phyloP scores from a whole-genome alignment of 30 jellyfish, hydroid and myxozoan species.

The Phacellophora camtschatica region DNA sequence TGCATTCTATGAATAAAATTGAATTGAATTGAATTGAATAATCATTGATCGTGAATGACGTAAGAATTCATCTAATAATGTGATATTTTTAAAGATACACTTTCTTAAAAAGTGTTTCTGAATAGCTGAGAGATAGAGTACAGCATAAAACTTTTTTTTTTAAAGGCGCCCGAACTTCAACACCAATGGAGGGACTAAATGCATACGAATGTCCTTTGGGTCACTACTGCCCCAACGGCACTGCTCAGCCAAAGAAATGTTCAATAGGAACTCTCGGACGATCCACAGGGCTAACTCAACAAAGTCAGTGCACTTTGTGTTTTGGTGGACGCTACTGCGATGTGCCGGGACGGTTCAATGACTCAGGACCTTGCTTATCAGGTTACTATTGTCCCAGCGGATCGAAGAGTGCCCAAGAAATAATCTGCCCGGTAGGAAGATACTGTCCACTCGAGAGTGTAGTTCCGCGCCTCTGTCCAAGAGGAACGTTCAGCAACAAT shows the following conservation, averaged over 20 bases:
- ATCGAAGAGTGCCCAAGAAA: slow-evolving; percentile 75
- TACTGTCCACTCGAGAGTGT: slow-evolving; percentile 95
- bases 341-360: slow-evolving; percentile 73
- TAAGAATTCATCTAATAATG: too few species aligned
- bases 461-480: slow-evolving; percentile 78
- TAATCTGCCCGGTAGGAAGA: slow-evolving; percentile 89
- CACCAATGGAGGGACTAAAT: slow-evolving; percentile 91
- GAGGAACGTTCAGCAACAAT: slow-evolving; percentile 81
- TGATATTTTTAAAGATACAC: too few species aligned
- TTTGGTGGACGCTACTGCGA: slow-evolving; percentile 93
- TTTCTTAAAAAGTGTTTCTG: too few species aligned
- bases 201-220: slow-evolving; percentile 96
- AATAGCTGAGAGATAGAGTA: too few species aligned
- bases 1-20: too few species aligned
- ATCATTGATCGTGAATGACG: too few species aligned
- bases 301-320: slow-evolving; percentile 80
- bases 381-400: slow-evolving; percentile 96
- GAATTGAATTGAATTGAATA: too few species aligned
- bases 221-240: slow-evolving; percentile 82
- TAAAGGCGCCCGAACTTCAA: slow-evolving; percentile 90
- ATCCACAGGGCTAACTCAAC: slow-evolving; percentile 41
- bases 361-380: slow-evolving; percentile 77
- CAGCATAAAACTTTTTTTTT: too few species aligned
- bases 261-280: slow-evolving; percentile 89
- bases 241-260: slow-evolving; percentile 91